Evolutionary conservation across 1,140 invertebrate species (phyloP).

Genomic region (Drosophila seguyi): DNA sequence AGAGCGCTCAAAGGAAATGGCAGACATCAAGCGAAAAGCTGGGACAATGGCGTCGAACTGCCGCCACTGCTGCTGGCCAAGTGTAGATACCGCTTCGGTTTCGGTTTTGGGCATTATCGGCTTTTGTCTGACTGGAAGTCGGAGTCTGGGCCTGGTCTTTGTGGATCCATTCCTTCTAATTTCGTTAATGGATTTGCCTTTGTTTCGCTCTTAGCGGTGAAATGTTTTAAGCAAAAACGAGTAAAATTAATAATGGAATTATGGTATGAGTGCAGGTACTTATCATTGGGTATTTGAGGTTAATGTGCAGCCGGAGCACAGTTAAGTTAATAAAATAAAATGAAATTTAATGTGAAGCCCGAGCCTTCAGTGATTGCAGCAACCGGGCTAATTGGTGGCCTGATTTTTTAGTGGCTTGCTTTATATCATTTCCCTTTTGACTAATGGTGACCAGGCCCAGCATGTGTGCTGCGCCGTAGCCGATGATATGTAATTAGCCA

Average conservation of each 20-base stretch:
- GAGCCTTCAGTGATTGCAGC: slow-evolving; percentile 33
- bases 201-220: slow-evolving; percentile 59
- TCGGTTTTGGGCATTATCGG: slow-evolving; percentile 33
- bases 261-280: slow-evolving; percentile 39
- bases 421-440: slow-evolving; percentile 39
- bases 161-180: slow-evolving; percentile 65
- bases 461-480: slow-evolving; percentile 30
- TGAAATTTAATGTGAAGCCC: slow-evolving; percentile 36
- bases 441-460: slow-evolving; percentile 39
- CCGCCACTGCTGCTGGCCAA: slow-evolving; percentile 18
- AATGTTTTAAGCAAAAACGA: slow-evolving; percentile 66
- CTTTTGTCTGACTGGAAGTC: slow-evolving; percentile 25
- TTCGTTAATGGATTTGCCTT: slow-evolving; percentile 72
- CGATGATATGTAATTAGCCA: slow-evolving; percentile 76
- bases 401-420: slow-evolving; percentile 42
- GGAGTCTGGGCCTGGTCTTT: slow-evolving; percentile 9
- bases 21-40: slow-evolving; percentile 44
- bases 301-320: slow-evolving; percentile 58
- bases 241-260: slow-evolving; percentile 63
- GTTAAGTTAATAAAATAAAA: slow-evolving; percentile 37
- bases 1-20: slow-evolving; percentile 39
- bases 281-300: slow-evolving; percentile 56
- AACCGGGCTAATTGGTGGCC: slow-evolving; percentile 61
- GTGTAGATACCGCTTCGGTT: slow-evolving; percentile 36
- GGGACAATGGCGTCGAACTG: slow-evolving; percentile 26